Evolutionary conservation across 2,113 vertebrate genomes (phyloP), one percentile per base, ranked within the genome.

Genomic region (Thamnophis sirtalis): DNA sequence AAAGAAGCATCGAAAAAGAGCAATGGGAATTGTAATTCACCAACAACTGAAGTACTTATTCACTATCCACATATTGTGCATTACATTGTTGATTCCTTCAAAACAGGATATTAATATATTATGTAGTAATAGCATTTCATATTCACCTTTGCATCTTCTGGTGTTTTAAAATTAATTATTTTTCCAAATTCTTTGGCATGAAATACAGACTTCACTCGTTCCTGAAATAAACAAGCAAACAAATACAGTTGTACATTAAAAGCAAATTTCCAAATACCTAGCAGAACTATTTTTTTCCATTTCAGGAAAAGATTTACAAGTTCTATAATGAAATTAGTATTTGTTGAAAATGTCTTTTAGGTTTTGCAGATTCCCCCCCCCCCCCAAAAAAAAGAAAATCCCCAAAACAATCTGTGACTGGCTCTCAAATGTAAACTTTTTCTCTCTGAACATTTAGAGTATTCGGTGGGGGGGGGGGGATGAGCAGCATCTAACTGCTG

Each of bases 161-260:
- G 97, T 90, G 97, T 98, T 97, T 93, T 98, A 96, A 99, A 99
- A 97, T 99, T 99, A 96, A 99, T 98, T 95, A 99, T 99, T 98
- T 99, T 99, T 94, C 99, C 99, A 97, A 99, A 99, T 96, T 99
- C 99, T 97, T 99, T 99, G 96, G 99, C 98, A 93, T 99, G 99
- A 95, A 99, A 99, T 92, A 99, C 99, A 93, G 99, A 99, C 93
- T 99, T 99, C 4, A 99, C 99, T 94, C 99, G 98, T 95, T 99
- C 99, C 99, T 99, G 96, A 53, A 97, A 21, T 38, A 95, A 88
- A 73, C 63, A 73, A 80, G 33, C 73, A 80, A 80, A 21, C 8
- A 85, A 53, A n/a, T 4, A 51, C 43, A 48, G 8, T 19, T 86
- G 84, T 51, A 24, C 6, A 51, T 53, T 86, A 86, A 86, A 86